Conservation (phyloP, 2,113 vertebrate genomes). For the Fregetta grallaria region DNA sequence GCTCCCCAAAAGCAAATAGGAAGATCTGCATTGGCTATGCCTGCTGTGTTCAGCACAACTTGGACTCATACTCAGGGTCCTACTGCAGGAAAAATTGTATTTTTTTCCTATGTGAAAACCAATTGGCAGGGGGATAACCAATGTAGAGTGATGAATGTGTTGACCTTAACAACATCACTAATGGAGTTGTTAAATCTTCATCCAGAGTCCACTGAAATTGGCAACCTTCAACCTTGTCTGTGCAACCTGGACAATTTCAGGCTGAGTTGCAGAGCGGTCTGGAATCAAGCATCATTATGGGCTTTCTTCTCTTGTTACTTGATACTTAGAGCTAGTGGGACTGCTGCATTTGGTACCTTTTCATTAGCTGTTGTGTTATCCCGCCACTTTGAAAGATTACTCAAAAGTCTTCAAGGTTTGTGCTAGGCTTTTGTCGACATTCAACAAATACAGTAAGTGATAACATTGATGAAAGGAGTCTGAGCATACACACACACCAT, state of each 20-base stretch:
- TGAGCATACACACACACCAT: not conserved
- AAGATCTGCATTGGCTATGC: not conserved
- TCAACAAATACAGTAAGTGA: not conserved
- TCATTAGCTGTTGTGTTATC: not conserved
- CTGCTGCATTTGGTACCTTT: not conserved
- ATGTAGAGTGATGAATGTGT: not conserved
- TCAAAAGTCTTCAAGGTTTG: not conserved
- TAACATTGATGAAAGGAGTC: not conserved
- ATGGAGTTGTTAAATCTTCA: not conserved
- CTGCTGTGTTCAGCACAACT: not conserved
- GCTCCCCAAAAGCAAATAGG: not conserved
- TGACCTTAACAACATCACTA: not conserved
- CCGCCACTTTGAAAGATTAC: not conserved
- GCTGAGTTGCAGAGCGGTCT: accelerated
- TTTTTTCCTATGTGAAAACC: not conserved
- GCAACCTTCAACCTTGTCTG: not conserved
- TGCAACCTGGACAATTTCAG: not conserved
- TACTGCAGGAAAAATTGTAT: not conserved
- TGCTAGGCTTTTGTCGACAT: not conserved
- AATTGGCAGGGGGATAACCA: not conserved
- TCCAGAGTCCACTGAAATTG: not conserved
- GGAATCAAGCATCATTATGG: not conserved
- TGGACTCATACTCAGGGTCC: not conserved
- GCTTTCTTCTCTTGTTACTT: not conserved
- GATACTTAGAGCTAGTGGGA: not conserved